These are phyloP conservation scores for Anthopleura sola DNA, from an alignment of 64 coral and sea anemone genomes.

Conservation along the genomic window DNA sequence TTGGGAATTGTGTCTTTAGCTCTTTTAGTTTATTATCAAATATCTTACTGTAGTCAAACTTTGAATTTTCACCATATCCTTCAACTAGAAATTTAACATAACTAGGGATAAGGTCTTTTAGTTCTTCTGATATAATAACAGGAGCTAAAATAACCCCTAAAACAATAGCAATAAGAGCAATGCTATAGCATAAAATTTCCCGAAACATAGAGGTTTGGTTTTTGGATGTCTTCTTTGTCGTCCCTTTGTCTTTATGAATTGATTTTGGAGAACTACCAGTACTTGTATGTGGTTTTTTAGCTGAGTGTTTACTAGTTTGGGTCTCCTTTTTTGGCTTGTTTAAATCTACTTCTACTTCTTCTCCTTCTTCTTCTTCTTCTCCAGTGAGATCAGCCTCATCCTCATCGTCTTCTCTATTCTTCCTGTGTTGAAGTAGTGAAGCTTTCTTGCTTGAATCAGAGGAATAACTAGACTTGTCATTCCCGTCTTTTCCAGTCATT, in stretches of 20 bases:
- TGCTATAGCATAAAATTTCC: neutral
- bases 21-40: constrained; percentile 33
- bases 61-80: neutral
- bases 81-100: neutral
- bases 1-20: constrained; percentile 33
- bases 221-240: neutral
- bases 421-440: neutral
- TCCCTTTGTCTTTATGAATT: neutral
- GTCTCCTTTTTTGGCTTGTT: neutral
- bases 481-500: neutral
- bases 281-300: neutral
- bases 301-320: neutral
- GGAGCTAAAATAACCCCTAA: constrained; percentile 11
- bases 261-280: neutral
- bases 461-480: neutral
- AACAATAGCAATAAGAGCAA: neutral
- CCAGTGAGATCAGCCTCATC: neutral
- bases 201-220: neutral
- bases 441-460: neutral
- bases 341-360: neutral
- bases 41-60: constrained; percentile 21
- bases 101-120: neutral
- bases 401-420: neutral
- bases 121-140: neutral
- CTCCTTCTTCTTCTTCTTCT: neutral